Evolutionary conservation across 2,888 invertebrate species (phyloP), one percentile per base, ranked within the genome.

Genomic region (Tineola bisselliella): DNA sequence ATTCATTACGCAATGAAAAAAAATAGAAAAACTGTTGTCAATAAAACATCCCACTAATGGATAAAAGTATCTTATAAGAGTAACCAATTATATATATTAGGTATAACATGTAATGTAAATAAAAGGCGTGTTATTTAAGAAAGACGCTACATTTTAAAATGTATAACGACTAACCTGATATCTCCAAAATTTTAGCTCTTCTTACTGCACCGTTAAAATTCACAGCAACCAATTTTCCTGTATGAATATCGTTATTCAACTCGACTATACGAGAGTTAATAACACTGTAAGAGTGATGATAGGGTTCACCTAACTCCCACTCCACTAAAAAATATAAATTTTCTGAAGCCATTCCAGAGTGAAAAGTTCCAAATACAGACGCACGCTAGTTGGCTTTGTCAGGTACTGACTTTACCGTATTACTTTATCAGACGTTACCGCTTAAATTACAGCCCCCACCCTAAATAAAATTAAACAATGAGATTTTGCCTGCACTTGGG

Each of bases 191-290:
- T 59, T 65, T 65, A 12, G 65, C 66, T 48, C 62, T 54, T 31
- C 62, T 48, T 12, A 63, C 17, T 8, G 19, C 59, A 12, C 62
- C 64, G 15, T 52, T 62, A n/a, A 52, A 11, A 8, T 60, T 61
- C 10, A 66, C 64, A 11, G 62, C 63, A 5, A 66, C 61, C 1
- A 65, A 17, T 56, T 66, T 65, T 15, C 66, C 66, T 8, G 65
- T 65, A 59, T 65, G 65, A 8, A 64, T 60, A 12, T 66, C 65
- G 15, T 61, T 33, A 18, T 17, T 13, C 12, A 25, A 38, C 1
- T 56, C 13, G 19, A 62, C 43, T n/a, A 62, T 19, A 5, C 43
- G 43, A 4, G 59, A 43, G 19, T 62, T 31, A 15, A 62, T 30
- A 8, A 62, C 43, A 19, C 60, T 25, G 17, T 60, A 62, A 13